Evolutionary conservation across 2,113 vertebrate species (phyloP).

Genomic region (Crocuta crocuta): DNA sequence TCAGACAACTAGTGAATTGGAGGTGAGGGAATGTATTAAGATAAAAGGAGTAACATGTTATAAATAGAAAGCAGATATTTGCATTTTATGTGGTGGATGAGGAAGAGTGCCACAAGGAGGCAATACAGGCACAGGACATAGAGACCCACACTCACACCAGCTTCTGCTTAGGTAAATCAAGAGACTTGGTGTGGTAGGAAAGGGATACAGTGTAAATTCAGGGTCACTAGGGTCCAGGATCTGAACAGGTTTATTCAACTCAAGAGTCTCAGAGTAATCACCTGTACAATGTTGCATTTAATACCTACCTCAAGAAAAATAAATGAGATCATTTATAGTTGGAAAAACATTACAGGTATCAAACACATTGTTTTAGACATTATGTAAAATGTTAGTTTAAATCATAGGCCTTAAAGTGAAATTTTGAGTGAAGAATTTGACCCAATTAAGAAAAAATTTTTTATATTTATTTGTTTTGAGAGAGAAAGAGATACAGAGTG

Average conservation of each 20-base stretch:
- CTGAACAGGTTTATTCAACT: not conserved
- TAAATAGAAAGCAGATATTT: not conserved
- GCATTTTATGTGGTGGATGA: not conserved
- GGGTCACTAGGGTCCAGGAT: not conserved
- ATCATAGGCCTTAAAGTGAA: not conserved
- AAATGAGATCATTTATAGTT: not conserved
- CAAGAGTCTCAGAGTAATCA: not conserved
- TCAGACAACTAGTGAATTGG: not conserved
- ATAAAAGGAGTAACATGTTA: not conserved
- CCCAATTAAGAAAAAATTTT: not conserved
- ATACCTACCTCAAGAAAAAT: not conserved
- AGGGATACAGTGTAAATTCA: not conserved
- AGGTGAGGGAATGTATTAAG: not conserved
- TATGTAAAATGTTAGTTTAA: not conserved
- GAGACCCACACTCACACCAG: rapidly evolving
- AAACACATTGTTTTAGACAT: not conserved
- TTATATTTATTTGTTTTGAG: too few relatives aligned
- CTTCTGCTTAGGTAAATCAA: not conserved
- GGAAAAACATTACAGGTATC: not conserved
- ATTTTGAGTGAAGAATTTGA: not conserved
- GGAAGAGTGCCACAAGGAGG: not conserved
- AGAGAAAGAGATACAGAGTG: too few relatives aligned
- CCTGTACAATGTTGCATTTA: not conserved
- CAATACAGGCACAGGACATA: not conserved
- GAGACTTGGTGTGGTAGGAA: not conserved